Base-by-base conservation (phyloP, 2,888 invertebrate genomes). In the Ennomos quercinarius region DNA sequence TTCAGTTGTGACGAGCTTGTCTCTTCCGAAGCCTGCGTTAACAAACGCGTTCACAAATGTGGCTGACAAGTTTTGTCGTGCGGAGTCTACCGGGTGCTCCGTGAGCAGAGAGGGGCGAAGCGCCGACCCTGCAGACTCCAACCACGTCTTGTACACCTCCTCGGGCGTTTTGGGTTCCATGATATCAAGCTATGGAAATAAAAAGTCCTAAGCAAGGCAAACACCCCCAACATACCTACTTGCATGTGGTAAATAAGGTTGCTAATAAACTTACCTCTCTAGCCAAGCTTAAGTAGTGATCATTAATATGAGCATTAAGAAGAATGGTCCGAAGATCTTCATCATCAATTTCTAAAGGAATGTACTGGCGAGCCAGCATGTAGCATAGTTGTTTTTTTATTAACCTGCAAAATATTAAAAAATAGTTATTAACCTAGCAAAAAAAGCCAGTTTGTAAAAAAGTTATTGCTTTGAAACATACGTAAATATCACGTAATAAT, bases 1-100 rank as follows among this genome's bases (percentile, higher is more conserved):
- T 74, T 99, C 98, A 49, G 97, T 96, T 35, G 97, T 97, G 37
- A 98, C 93, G 4, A 99, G 94, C 84, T 99, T 99, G 82, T 99
- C 99, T 12, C 96, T 95, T 2, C 99, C 99, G 85, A 99, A 99
- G 0, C 98, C 99, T 10, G 98, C 98, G 81, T 99, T 99, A 0
- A 99, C 99, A 80, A 99, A 99, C 0, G 99, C 99, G 86, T 99
- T 99, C 0, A 99, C 99, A 81, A 99, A 99, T 13, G 99, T 98
- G 0, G 99, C 97, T 0, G 99, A 99, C 17, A 99, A 93, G 87
- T 99, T 99, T 86, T 99, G 98, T 42, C 98, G 94, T 0, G 99
- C 99, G 0, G 99, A 99, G 88, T 99, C 99, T 0, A 98, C 95
- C 0, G 95, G 93, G 76, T 96, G 96, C 44, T 95, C 95, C 6